Conservation (phyloP, 2,888 invertebrate genomes). For the Ophion ellenae region DNA sequence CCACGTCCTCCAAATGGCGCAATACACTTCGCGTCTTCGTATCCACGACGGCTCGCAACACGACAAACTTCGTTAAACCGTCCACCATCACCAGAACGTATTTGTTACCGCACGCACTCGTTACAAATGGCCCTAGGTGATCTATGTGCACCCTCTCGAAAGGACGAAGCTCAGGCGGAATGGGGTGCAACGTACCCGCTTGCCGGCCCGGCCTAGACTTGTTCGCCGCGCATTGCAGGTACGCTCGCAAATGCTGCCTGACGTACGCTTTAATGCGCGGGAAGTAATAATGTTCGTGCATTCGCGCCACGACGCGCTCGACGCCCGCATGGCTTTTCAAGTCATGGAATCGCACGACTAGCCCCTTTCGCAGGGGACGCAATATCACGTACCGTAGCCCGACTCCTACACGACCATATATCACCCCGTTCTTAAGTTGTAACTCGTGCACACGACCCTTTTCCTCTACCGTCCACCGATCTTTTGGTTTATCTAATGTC, state of each 20-base stretch:
- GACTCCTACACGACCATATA: not conserved
- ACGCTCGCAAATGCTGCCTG: not conserved
- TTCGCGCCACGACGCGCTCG: not conserved
- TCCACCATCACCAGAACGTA: slow-evolving; percentile 18
- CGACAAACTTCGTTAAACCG: slow-evolving; percentile 9
- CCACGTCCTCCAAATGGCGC: slow-evolving; percentile 49
- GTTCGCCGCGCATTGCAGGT: not conserved
- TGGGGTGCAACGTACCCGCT: slow-evolving; percentile 17
- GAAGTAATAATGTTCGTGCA: slow-evolving; percentile 28
- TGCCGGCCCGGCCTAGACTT: slow-evolving; percentile 16
- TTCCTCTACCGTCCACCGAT: too few relatives aligned
- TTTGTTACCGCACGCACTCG: slow-evolving; percentile 23
- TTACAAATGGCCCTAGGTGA: slow-evolving; percentile 19
- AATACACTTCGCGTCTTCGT: slow-evolving; percentile 19
- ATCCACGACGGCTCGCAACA: slow-evolving; percentile 15
- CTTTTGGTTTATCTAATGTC: too few relatives aligned
- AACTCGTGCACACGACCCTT: not conserved
- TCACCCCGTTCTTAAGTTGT: not conserved
- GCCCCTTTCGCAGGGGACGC: slow-evolving; percentile 1
- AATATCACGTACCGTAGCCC: slow-evolving; percentile 17
- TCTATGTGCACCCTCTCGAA: not conserved
- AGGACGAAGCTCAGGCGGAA: not conserved
- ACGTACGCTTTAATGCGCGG: slow-evolving; percentile 27
- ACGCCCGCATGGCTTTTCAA: slow-evolving; percentile 15
- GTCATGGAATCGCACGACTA: slow-evolving; percentile 15